Evolutionary conservation across 92 coral and sea anemone genomes (phyloP), one percentile per base, ranked within the genome.

Genomic region (Umimayanthus kanabou): DNA sequence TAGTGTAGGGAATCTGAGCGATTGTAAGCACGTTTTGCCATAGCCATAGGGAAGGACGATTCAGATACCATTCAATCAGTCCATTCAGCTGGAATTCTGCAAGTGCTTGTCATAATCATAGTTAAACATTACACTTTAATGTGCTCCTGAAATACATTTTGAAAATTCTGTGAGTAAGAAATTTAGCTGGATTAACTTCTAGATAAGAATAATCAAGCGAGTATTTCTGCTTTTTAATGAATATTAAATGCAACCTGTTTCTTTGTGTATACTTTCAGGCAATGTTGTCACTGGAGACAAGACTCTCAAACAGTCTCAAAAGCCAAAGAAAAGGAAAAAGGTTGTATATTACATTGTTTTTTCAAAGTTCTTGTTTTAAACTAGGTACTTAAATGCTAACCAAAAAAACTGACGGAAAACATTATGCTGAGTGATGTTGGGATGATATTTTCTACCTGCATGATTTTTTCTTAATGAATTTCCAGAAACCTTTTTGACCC

Each of bases 291-390:
- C 33, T 25, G 37, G 30, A 78, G 64, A 78, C 30, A 77, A 37
- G 2, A 49, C 66, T 14, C 23, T 53, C n/a, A 47, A 78, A 78
- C 65, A 29, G 64, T 78, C 82, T 43, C 82, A n/a, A 22, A 78
- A 22, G 64, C 61, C 65, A 78, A 78, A 29, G 66, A 49, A 49
- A 78, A 40, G 66, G 6, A 78, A 78, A 26, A 78, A 78, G 82
- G 82, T 78, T 61, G 15, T 61, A 20, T 61, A 23, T 22, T 61
- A 22, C 69, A 61, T 61, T 15, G 14, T 53, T 53, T 61, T 61
- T 20, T 15, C 3, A 57, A 57, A 20, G 23, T 15, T 57, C 14
- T 53, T 6, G 9, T 53, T 9, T 53, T 2, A 5, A 10, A 53
- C 18, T 15, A 53, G 61, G 0, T 15, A 53, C 18, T 53, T 9